These are phyloP conservation scores for Sebastes goodei DNA, from an alignment of 2,797 vertebrate genomes.

Conservation along the genomic window DNA sequence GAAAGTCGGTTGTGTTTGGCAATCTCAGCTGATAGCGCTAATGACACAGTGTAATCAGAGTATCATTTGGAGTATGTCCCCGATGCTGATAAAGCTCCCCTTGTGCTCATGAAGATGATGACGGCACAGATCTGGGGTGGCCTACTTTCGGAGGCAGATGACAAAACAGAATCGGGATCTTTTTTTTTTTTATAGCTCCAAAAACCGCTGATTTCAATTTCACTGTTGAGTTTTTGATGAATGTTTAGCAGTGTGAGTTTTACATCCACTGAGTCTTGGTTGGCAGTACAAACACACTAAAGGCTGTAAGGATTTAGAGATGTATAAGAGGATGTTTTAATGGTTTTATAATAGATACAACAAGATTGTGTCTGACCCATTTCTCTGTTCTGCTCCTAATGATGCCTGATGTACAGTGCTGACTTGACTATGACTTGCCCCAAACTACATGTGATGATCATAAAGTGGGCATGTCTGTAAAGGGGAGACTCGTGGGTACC, in stretches of 20 bases:
- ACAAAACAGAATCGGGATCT: constrained; percentile 1
- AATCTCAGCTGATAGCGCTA: neutral
- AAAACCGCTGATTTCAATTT: neutral
- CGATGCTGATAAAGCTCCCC: constrained; percentile 10
- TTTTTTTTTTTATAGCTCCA: constrained; percentile 10
- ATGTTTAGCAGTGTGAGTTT: neutral
- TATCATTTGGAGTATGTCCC: neutral
- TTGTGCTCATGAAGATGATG: constrained; percentile 8
- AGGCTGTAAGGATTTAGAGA: neutral
- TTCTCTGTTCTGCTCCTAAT: neutral
- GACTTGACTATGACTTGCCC: too few relatives aligned
- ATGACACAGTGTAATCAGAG: neutral
- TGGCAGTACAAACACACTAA: neutral
- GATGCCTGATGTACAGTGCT: neutral
- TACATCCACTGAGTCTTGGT: neutral
- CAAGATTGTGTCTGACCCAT: neutral
- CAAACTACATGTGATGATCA: too few relatives aligned
- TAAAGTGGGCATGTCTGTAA: too few relatives aligned
- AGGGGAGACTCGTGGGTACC: too few relatives aligned
- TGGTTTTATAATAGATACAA: neutral
- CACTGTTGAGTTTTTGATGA: neutral
- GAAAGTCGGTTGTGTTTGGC: neutral
- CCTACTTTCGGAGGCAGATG: constrained; percentile 48
- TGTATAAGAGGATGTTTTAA: neutral
- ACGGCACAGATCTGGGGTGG: constrained; percentile 25